Base-by-base conservation (phyloP, 2,113 vertebrate genomes). In the Silurus meridionalis region DNA sequence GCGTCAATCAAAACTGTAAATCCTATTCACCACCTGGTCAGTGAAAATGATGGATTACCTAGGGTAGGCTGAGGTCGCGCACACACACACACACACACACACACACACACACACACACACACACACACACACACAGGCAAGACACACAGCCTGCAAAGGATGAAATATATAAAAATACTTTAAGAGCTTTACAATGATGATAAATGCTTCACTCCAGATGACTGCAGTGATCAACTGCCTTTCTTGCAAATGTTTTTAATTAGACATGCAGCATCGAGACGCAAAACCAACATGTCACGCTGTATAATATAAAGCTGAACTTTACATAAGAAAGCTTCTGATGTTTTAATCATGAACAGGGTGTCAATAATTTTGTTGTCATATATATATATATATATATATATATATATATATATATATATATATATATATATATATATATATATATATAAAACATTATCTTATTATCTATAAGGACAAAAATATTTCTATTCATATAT, bases 71-170 rank as follows among this genome's bases (percentile, higher is more conserved):
- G 63, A 61, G 66, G 63, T 80, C 78, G 52, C 78, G 52, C 81
- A 67, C 60, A 82, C 61, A 66, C 80, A 82, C 81, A 67, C 60
- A 82, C 61, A 66, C 80, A 82, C 80, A 82, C 80, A 82, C 80
- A 82, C 81, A 82, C 83, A 84, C 83, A 74, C 83, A 74, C 66
- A 74, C 83, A 84, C 50, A 78, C 75, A 78, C 75, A 55, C 75
- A 52, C 74, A 83, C 17, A 71, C 63, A 57, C 48, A 61, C 67
- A 83, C 63, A 8, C 50, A 77, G 10, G 6, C 9, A 21, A 74
- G 66, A 83, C 75, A 78, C 61, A 53, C 84, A 78, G 23, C 15
- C 72, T 28, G 21, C 14, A 21, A 21, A 48, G 46, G 11, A 23
- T 21, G 55, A 74, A 21, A 58, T 58, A 58, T 58, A 58, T 4